These are phyloP conservation scores for Apistogramma diplotaenia DNA, from an alignment of 2,113 vertebrate species.

Conservation along the genomic window DNA sequence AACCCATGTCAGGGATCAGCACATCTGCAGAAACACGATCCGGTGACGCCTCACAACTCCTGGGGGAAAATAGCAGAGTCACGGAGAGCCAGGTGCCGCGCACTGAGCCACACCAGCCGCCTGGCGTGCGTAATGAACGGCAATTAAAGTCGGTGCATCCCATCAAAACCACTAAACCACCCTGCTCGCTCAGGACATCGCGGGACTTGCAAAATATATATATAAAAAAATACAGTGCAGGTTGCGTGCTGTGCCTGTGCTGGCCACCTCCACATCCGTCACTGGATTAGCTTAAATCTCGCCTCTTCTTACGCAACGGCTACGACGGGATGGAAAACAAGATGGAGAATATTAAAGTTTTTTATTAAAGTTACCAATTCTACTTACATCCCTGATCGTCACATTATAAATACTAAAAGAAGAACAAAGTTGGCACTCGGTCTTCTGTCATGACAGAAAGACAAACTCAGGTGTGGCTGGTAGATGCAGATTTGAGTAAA, in stretches of 20 bases:
- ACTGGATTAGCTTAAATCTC: slow-evolving; percentile 48
- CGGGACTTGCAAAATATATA: not conserved
- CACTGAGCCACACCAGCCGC: slow-evolving; percentile 16
- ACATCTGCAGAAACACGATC: slow-evolving; percentile 58
- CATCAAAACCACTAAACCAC: not conserved
- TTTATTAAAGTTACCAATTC: not conserved
- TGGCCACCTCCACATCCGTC: not conserved
- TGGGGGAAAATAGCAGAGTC: slow-evolving; percentile 15
- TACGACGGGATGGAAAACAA: not conserved
- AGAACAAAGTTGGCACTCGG: not conserved
- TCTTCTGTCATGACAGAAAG: not conserved
- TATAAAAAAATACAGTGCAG: not conserved
- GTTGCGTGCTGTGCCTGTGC: slow-evolving; percentile 1
- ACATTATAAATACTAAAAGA: not conserved
- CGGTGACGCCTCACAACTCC: slow-evolving; percentile 17
- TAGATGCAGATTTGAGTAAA: not conserved
- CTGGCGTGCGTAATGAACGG: slow-evolving; percentile 24
- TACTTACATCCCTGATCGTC: not conserved
- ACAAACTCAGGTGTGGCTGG: not conserved
- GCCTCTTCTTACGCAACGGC: slow-evolving; percentile 37
- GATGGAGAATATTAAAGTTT: not conserved
- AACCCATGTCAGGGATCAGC: slow-evolving; percentile 52
- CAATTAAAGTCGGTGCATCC: not conserved
- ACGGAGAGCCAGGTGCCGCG: slow-evolving; percentile 45
- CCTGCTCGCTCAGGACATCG: not conserved